Conservation (phyloP, 2,888 invertebrate genomes). For the Nemoura dubitans region DNA sequence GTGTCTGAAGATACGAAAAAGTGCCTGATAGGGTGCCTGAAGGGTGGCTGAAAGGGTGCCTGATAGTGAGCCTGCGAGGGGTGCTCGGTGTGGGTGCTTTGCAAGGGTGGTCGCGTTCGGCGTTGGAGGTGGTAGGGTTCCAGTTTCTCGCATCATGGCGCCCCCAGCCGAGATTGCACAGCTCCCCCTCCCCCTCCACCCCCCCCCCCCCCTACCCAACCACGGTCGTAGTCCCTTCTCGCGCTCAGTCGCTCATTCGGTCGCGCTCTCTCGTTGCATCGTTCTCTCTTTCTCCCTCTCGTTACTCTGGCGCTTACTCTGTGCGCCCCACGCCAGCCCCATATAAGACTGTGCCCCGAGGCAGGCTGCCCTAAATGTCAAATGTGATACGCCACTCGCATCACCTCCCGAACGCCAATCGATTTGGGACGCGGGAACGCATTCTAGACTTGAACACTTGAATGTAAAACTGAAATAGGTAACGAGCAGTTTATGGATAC, state of each 20-base stretch:
- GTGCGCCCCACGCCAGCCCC: not conserved
- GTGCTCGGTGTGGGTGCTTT: not conserved
- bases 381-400: slow-evolving; percentile 34
- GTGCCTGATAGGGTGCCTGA: too few relatives aligned
- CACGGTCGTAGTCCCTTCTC: slow-evolving; percentile 15
- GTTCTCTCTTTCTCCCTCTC: slow-evolving; percentile 14
- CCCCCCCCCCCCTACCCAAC: not conserved
- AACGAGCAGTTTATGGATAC: slow-evolving; percentile 25
- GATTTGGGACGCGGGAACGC: slow-evolving; percentile 22
- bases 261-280: not conserved
- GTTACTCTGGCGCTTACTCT: not conserved
- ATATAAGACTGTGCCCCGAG: slow-evolving; percentile 28
- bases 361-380: slow-evolving; percentile 37
- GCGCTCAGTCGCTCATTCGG: too few relatives aligned
- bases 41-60: too few relatives aligned
- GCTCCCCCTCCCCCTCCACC: not conserved
- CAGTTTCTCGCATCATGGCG: slow-evolving; percentile 49
- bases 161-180: slow-evolving; percentile 36
- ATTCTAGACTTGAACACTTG: slow-evolving; percentile 13
- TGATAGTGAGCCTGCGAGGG: not conserved
- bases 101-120: too few relatives aligned
- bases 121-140: slow-evolving; percentile 30
- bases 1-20: not conserved
- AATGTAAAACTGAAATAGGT: not conserved
- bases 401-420: slow-evolving; percentile 31